Evolutionary conservation across 2,113 vertebrate genomes (phyloP), one percentile per base, ranked within the genome.

Genomic region (Gnathonemus echidnorhynchus): DNA sequence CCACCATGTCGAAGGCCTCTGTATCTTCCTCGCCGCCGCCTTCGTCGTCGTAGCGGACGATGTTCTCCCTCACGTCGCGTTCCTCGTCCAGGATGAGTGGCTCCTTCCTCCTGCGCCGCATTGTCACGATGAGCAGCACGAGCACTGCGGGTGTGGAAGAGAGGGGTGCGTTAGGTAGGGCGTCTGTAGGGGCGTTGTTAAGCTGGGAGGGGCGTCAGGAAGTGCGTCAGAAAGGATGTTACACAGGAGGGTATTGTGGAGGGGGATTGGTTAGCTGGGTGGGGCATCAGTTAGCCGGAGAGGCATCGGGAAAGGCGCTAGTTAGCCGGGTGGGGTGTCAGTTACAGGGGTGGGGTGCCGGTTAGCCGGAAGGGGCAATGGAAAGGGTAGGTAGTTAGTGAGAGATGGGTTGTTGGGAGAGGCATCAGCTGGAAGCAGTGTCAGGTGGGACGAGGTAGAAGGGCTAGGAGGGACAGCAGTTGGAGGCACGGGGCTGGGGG

Each of bases 1-100:
- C 95, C 0, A 96, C 94, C 96, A 99, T 98, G 92, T 99, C 97
- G 11, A 98, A 99, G 42, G 98, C 98, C 80, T 98, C 96, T 0
- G 98, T 99, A 94, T 99, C 98, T 90, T 98, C 97, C 92, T 99
- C 98, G 2, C 98, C 98, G 0, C 98, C 98, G 0, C 98, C 98
- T 88, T 99, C 98, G 0, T 98, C 97, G 0, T 99, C 97, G 0
- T 98, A 98, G 21, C 96, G 92, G 2, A 98, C 97, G 0, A 98
- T 97, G 49, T 99, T 99, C 91, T 99, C 98, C 86, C 96, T 92
- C 89, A 98, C 96, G 35, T 98, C 97, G 49, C 96, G 93, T 90
- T 98, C 97, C 19, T 97, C 96, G 0, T 97, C 97, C 53, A 96
- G 96, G 90, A 98, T 96, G n/a, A 97, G 95, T 9, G 97, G 96